phyloP scores from a whole-genome alignment of 2,888 invertebrate genomes.

The Clepsis dumicolana region DNA sequence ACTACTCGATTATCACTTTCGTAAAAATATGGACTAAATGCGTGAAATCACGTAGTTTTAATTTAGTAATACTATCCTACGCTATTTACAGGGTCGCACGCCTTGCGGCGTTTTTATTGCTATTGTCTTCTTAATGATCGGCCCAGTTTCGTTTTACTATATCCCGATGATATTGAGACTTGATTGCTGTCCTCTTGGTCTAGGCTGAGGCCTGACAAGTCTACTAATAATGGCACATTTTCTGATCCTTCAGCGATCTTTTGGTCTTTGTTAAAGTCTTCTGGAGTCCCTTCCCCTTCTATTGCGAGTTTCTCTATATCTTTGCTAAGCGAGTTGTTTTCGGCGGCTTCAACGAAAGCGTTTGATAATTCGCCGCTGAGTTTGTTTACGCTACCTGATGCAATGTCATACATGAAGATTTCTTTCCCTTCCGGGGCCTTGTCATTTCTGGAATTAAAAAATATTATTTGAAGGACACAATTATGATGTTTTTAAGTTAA shows the following conservation, averaged over 20 bases:
- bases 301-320: conserved; percentile 87
- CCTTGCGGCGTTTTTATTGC: conserved; percentile 59
- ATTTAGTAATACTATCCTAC: conserved; percentile 83
- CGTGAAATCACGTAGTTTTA: conserved; percentile 76
- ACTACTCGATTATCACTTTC: conserved; percentile 83
- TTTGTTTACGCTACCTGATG: conserved; percentile 90
- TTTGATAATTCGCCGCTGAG: conserved; percentile 93
- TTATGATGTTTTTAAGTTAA: no score
- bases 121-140: conserved; percentile 77
- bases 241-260: conserved; percentile 73
- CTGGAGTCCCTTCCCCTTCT: conserved; percentile 80
- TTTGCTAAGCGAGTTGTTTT: conserved; percentile 91
- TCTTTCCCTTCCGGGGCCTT: conserved; percentile 87
- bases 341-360: conserved; percentile 95
- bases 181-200: conserved; percentile 71
- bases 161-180: conserved; percentile 81
- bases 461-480: no score
- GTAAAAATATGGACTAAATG: conserved; percentile 76
- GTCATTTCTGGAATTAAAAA: conserved; percentile 76
- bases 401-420: conserved; percentile 95
- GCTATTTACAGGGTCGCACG: conserved; percentile 77
- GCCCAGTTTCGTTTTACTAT: conserved; percentile 84
- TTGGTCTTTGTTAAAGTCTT: conserved; percentile 72
- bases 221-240: conserved; percentile 84
- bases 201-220: conserved; percentile 77